Conservation (phyloP, 2,797 vertebrate species). For the Urocyon cinereoargenteus region DNA sequence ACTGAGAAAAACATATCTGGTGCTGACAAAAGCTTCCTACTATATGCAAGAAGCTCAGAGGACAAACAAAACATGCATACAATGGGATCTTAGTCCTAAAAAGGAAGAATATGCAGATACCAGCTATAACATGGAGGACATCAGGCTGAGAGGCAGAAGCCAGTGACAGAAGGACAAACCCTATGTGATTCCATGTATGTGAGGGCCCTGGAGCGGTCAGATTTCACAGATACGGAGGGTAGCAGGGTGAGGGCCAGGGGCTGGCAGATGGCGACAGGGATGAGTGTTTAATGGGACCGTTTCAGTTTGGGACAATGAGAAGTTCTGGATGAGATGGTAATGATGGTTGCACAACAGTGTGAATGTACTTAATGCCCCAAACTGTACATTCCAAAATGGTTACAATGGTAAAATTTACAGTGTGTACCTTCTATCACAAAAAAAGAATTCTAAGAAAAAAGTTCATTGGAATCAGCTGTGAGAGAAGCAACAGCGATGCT, state of each 20-base stretch:
- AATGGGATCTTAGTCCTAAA: background rate
- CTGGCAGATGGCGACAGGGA: no score
- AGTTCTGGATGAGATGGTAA: background rate
- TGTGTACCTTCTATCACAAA: background rate
- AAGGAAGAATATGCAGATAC: background rate
- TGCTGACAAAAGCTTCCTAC: background rate
- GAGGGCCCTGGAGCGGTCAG: background rate
- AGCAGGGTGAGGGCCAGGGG: fast-evolving
- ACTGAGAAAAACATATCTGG: background rate
- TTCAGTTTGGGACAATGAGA: background rate
- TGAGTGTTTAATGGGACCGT: fast-evolving
- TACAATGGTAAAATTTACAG: background rate
- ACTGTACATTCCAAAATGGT: background rate
- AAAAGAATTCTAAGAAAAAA: background rate
- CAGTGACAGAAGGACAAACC: background rate
- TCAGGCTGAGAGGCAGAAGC: background rate
- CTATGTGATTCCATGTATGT: no score
- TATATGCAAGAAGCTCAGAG: background rate
- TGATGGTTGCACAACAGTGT: background rate
- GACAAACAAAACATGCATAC: background rate
- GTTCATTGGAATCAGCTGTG: background rate
- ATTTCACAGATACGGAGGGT: no score
- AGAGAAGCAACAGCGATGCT: background rate
- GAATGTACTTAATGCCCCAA: background rate
- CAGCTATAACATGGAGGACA: background rate